Evolutionary conservation across 2,888 invertebrate genomes (phyloP).

Genomic region (Andrena trimmerana): DNA sequence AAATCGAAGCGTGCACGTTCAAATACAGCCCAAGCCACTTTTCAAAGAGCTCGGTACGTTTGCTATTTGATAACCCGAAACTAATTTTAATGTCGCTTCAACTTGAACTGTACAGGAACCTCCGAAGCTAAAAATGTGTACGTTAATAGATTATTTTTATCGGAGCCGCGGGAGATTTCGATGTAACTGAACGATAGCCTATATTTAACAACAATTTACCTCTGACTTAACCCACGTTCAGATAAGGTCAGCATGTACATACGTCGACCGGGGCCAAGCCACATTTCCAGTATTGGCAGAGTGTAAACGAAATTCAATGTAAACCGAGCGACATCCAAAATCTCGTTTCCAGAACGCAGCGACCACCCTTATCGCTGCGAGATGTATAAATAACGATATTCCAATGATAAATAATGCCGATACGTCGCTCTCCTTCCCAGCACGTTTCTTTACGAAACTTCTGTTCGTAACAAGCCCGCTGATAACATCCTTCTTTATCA

Average conservation of each 20-base stretch:
- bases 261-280: neutral
- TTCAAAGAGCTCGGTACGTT: neutral
- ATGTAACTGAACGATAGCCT: conserved; percentile 7
- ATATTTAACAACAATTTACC: neutral
- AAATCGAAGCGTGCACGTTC: neutral
- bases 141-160: conserved; percentile 17
- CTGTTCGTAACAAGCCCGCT: conserved; percentile 18
- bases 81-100: neutral
- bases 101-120: neutral
- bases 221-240: neutral
- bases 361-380: conserved; percentile 57
- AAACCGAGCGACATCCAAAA: conserved; percentile 24
- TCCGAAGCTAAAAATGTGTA: conserved; percentile 8
- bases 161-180: neutral
- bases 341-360: conserved; percentile 27
- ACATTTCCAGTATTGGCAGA: neutral
- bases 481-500: conserved; percentile 43
- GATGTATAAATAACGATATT: conserved; percentile 67
- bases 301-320: neutral
- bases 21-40: neutral
- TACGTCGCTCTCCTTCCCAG: conserved; percentile 29
- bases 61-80: neutral
- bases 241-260: neutral
- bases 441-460: conserved; percentile 39
- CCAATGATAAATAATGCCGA: conserved; percentile 53